phyloP scores from a whole-genome alignment of 2,888 invertebrate genomes.

The Sinodicranocentrus sp. region DNA sequence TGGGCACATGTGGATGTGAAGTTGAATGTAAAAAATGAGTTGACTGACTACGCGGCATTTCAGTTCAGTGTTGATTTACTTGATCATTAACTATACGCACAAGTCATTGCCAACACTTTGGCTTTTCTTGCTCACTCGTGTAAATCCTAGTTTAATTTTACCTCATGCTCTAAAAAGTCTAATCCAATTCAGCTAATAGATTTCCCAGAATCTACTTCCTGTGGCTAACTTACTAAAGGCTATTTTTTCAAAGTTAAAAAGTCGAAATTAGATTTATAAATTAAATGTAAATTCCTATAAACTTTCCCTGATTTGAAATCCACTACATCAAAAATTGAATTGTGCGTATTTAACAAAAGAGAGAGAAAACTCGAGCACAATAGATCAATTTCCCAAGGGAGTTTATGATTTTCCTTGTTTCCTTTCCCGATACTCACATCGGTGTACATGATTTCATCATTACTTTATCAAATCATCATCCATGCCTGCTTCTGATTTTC shows the following conservation, averaged over 20 bases:
- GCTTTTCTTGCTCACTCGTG: conserved; percentile 43
- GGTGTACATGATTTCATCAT: neutral
- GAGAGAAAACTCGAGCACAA: too few relatives aligned
- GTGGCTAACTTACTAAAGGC: too few relatives aligned
- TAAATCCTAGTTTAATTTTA: conserved; percentile 43
- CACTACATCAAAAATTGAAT: too few relatives aligned
- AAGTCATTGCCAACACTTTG: conserved; percentile 47
- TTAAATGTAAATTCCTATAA: too few relatives aligned
- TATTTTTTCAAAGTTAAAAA: too few relatives aligned
- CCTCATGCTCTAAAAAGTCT: too few relatives aligned
- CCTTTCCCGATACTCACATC: neutral
- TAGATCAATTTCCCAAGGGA: neutral
- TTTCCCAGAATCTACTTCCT: too few relatives aligned
- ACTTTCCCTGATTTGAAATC: too few relatives aligned
- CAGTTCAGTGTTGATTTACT: conserved; percentile 62
- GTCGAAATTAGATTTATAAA: too few relatives aligned
- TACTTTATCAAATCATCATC: neutral
- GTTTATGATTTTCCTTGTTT: neutral
- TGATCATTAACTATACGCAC: conserved; percentile 52
- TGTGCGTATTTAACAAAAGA: too few relatives aligned
- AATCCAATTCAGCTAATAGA: too few relatives aligned
- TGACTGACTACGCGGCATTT: conserved; percentile 44
- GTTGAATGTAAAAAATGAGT: conserved; percentile 45
- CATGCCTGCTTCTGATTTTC: neutral
- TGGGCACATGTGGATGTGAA: too few relatives aligned